Evolutionary conservation across 2,113 vertebrate species (phyloP), one percentile per base, ranked within the genome.

Genomic region (Alectura lathami): DNA sequence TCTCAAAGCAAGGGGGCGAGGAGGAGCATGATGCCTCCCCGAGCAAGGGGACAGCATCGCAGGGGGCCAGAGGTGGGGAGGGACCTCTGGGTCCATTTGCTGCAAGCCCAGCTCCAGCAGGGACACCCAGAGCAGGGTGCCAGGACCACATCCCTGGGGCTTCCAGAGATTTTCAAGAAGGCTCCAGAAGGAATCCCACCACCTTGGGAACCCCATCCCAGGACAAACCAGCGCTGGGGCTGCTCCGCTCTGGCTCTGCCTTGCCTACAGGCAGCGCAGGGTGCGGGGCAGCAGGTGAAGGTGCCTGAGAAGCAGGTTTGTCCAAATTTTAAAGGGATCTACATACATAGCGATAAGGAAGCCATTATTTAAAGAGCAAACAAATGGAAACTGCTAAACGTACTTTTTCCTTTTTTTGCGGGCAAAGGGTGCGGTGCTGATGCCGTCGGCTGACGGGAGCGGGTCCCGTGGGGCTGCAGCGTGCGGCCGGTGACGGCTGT

Each of bases 321-420:
- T 94, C 96, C 59, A 91, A 96, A 88, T 95, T 91, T 96, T 95
- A 96, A 95, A 95, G 85, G 85, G 91, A 91, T 97, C 89, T 95
- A 51, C 93, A 95, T 86, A 86, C 96, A 95, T 89, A 95, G 72
- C 1, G 88, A 96, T 96, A 97, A 96, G 96, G 95, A 95, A 97
- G 94, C 88, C 83, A 96, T 97, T 96, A 97, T 95, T 97, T 96
- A 83, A 93, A 96, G 96, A 96, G 95, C 95, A 97, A 97, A 96
- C 95, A 97, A 94, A 94, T 48, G 88, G 82, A 77, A 94, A 91
- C 68, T 96, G 80, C 93, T 80, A 63, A 85, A 92, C 36, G 86
- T 11, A 24, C 74, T 48, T 7, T 5, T 36, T 15, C 47, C 45
- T 13, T 14, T 59, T 43, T 6, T 7, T 14, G 20, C 0, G 1